Evolutionary conservation across 2,888 invertebrate genomes (phyloP).

Genomic region (Cheilosia variabilis): DNA sequence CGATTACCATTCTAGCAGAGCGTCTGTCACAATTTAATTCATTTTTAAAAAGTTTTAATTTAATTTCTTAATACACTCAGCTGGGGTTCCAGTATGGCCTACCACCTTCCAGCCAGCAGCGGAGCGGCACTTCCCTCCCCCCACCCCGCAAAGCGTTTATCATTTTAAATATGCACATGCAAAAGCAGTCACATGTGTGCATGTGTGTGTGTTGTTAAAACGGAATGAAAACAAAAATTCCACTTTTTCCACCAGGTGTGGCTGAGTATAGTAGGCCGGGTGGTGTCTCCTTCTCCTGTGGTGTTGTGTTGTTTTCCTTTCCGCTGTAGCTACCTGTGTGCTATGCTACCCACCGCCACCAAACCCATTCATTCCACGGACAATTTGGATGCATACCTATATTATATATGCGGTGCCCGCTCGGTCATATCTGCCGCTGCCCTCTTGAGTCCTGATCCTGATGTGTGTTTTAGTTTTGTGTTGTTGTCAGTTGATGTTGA

Average conservation of each 20-base stretch:
- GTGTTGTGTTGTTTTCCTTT: slow-evolving; percentile 13
- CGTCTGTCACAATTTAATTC: slow-evolving; percentile 22
- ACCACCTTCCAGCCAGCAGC: not conserved
- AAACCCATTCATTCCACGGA: not conserved
- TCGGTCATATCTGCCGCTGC: too few relatives aligned
- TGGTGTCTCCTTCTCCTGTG: slow-evolving; percentile 8
- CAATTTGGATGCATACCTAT: not conserved
- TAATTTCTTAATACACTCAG: slow-evolving; percentile 37
- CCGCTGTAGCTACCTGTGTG: not conserved
- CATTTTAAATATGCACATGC: slow-evolving; percentile 33
- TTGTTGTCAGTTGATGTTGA: slow-evolving; percentile 55
- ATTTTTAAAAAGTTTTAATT: slow-evolving; percentile 42
- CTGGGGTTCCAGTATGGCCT: not conserved
- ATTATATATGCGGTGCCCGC: not conserved
- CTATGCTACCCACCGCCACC: too few relatives aligned
- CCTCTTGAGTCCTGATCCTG: not conserved
- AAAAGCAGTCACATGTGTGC: slow-evolving; percentile 7
- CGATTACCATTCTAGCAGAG: not conserved
- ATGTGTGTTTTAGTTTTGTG: slow-evolving; percentile 10
- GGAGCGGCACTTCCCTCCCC: not conserved
- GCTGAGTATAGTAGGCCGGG: not conserved
- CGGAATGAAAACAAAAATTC: not conserved
- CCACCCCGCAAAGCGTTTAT: not conserved
- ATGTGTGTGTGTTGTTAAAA: not conserved
- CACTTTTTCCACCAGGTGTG: slow-evolving; percentile 7